A percentile compares a stretch with the other conserved stretches of the same genome.
Evolutionary conservation across 2,888 invertebrate species (phyloP).

Genomic region (Ypsolopha scabrella): DNA sequence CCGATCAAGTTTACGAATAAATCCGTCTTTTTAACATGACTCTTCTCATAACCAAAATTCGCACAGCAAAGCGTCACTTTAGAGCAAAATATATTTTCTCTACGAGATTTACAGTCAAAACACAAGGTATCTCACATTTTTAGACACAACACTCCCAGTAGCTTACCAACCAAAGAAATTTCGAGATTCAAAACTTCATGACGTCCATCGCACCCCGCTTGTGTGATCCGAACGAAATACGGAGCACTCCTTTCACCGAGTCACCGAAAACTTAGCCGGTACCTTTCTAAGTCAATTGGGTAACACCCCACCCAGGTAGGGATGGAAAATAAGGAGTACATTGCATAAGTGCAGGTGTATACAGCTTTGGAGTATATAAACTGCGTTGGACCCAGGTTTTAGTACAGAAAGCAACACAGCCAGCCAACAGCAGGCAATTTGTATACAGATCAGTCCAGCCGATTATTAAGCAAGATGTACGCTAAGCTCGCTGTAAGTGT

Average conservation of each 20-base stretch:
- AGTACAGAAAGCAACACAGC: conserved; percentile 39
- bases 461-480: conserved; percentile 52
- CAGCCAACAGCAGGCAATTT: conserved; percentile 41
- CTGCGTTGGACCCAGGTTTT: conserved; percentile 26
- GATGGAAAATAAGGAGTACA: conserved; percentile 52
- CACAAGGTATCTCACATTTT: too few relatives aligned
- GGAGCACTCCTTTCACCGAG: conserved; percentile 25
- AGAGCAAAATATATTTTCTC: too few relatives aligned
- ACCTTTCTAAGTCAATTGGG: conserved; percentile 43
- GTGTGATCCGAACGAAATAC: conserved; percentile 28
- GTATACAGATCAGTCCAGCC: conserved; percentile 56
- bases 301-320: conserved; percentile 40
- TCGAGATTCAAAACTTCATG: too few relatives aligned
- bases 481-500: conserved; percentile 62
- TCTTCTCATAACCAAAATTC: too few relatives aligned
- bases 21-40: too few relatives aligned
- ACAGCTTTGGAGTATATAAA: conserved; percentile 38
- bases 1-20: too few relatives aligned
- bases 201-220: too few relatives aligned
- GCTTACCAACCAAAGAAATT: too few relatives aligned
- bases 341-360: conserved; percentile 16
- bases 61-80: too few relatives aligned
- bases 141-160: too few relatives aligned
- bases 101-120: too few relatives aligned
- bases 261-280: conserved; percentile 6